These are phyloP conservation scores for Schizaphis graminum DNA, from an alignment of 2,888 invertebrate genomes.

Conservation along the genomic window DNA sequence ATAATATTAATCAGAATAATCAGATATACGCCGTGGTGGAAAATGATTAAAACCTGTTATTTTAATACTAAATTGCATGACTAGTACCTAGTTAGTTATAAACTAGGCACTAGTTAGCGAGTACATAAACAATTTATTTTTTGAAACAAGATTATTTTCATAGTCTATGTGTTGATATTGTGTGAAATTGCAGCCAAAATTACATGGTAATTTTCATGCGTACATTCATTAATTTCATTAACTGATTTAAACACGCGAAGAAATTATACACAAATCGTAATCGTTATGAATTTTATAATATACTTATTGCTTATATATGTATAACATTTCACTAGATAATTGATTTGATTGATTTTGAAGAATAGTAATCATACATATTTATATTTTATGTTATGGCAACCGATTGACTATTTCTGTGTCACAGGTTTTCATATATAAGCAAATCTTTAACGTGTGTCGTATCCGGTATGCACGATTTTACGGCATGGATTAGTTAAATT, in stretches of 20 bases:
- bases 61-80: background rate
- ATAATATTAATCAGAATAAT: background rate
- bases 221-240: background rate
- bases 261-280: background rate
- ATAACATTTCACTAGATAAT: background rate
- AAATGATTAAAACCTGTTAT: constrained; percentile 39
- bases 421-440: background rate
- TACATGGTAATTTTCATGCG: background rate
- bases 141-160: background rate
- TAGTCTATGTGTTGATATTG: background rate
- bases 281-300: background rate
- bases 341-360: background rate
- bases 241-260: background rate
- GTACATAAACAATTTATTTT: background rate
- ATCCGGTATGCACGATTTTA: background rate
- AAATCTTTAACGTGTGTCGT: background rate
- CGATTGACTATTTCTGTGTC: background rate
- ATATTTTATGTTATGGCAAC: background rate
- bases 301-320: background rate
- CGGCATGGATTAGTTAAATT: background rate
- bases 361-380: background rate
- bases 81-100: background rate
- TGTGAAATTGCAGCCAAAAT: background rate
- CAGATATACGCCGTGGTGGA: background rate
- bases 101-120: background rate